A percentile compares a stretch with the other conserved stretches of the same genome.
Evolutionary conservation across 2,797 vertebrate genomes (phyloP).

Genomic region (Rachycentron canadum): DNA sequence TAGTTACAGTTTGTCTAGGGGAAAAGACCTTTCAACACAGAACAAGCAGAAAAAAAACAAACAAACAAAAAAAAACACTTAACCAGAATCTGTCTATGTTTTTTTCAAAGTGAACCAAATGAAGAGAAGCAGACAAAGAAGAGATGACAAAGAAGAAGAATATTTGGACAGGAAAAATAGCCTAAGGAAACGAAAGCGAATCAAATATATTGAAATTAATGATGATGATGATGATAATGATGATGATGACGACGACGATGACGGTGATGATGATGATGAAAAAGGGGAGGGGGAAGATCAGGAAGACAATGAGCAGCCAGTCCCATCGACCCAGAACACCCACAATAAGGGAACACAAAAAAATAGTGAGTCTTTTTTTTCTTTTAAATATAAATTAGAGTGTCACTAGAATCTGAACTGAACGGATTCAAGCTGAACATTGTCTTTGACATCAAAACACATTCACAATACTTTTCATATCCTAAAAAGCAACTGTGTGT

Average conservation of each 20-base stretch:
- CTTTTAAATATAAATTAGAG: too few relatives aligned
- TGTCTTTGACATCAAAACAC: not conserved
- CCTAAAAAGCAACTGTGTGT: not conserved
- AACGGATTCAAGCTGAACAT: too few relatives aligned
- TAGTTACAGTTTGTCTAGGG: too few relatives aligned
- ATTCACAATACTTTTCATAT: not conserved
- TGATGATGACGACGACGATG: accelerated
- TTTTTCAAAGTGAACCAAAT: conserved; percentile 2
- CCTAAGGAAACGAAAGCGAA: not conserved
- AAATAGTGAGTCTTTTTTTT: conserved; percentile 23
- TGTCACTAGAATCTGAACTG: too few relatives aligned
- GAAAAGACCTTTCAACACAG: too few relatives aligned
- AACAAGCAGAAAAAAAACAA: too few relatives aligned
- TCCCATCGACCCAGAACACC: not conserved
- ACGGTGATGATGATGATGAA: not conserved
- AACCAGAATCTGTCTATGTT: not conserved
- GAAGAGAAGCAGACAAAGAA: conserved; percentile 21
- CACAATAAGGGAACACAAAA: not conserved
- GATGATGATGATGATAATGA: not conserved
- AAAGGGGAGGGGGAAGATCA: not conserved
- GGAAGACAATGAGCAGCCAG: conserved; percentile 8
- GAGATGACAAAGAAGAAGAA: not conserved
- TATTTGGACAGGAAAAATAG: not conserved
- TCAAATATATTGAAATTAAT: not conserved
- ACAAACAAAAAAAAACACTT: too few relatives aligned